phyloP scores from a whole-genome alignment of 2,113 vertebrate species.

The Ranitomeya imitator region DNA sequence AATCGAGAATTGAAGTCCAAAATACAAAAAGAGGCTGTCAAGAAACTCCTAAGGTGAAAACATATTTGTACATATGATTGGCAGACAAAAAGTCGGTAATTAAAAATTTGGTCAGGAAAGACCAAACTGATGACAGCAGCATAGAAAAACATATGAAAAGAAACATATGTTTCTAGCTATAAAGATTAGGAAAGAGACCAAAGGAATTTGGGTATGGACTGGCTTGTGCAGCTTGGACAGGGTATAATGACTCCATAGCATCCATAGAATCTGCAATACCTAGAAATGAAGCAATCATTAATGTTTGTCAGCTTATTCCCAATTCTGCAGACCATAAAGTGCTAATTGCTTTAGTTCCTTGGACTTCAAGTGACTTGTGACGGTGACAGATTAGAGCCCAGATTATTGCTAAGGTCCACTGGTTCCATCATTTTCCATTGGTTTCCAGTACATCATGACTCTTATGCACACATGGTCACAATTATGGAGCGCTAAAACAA shows the following conservation, averaged over 20 bases:
- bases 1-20: not conserved
- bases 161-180: conserved; percentile 32
- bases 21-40: not conserved
- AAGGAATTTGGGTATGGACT: not conserved
- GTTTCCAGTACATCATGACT: not conserved
- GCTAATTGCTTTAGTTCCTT: conserved; percentile 32
- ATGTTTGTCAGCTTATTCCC: not conserved
- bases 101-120: not conserved
- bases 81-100: not conserved
- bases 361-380: conserved; percentile 8
- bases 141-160: not conserved
- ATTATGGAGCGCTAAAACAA: conserved; percentile 30
- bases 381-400: conserved; percentile 32
- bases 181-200: not conserved
- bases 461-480: conserved; percentile 24
- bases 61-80: not conserved
- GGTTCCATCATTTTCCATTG: conserved; percentile 25
- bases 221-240: no score
- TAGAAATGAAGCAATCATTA: not conserved
- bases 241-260: not conserved
- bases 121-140: conserved; percentile 27
- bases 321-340: conserved; percentile 47
- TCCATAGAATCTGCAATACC: not conserved
- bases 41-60: not conserved
- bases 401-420: conserved; percentile 11